Conservation (phyloP, 92 coral and sea anemone species). For the Isaurus tuberculatus region DNA sequence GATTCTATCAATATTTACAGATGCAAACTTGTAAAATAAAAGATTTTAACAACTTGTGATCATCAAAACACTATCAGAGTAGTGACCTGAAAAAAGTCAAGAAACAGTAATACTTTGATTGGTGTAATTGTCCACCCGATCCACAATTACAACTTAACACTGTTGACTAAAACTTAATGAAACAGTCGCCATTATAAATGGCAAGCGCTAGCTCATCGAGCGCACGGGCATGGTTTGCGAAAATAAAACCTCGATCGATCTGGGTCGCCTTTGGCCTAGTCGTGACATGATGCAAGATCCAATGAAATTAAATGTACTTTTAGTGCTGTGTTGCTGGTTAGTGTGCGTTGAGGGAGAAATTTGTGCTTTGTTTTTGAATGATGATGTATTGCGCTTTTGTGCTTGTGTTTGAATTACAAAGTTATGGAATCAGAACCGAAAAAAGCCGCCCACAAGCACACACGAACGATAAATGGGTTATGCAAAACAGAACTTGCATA, state of each 20-base stretch:
- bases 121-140: background rate
- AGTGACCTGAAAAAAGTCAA: background rate
- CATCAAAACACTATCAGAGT: background rate
- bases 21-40: background rate
- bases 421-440: no score
- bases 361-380: background rate
- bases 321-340: background rate
- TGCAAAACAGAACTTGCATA: no score
- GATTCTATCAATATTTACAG: background rate
- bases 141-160: background rate
- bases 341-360: background rate
- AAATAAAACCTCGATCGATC: background rate
- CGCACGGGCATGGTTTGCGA: conserved; percentile 5
- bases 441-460: no score
- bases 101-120: background rate
- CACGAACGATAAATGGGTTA: no score
- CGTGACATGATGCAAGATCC: background rate
- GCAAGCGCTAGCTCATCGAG: background rate
- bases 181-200: background rate
- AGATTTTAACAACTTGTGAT: background rate
- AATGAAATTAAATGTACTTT: background rate
- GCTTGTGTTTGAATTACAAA: no score
- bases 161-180: background rate
- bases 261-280: background rate
- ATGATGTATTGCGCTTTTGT: background rate